These are phyloP conservation scores for Craniophora ligustri DNA, from an alignment of 2,888 invertebrate species.

Conservation along the genomic window DNA sequence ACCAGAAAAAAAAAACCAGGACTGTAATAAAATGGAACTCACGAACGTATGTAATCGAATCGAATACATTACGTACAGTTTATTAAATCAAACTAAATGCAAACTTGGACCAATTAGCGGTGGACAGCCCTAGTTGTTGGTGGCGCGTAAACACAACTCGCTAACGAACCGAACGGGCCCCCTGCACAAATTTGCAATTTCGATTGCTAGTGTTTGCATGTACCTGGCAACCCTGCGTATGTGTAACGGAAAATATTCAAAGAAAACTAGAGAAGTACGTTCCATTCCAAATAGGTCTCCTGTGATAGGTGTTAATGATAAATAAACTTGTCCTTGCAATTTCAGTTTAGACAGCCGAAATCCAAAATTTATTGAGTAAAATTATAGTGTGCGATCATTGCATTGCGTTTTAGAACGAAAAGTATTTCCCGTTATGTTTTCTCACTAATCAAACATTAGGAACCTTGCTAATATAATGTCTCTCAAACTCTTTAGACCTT, in stretches of 20 bases:
- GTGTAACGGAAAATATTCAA: slow-evolving; percentile 36
- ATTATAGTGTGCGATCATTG: background rate
- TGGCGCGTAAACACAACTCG: slow-evolving; percentile 86
- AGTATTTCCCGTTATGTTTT: too few species aligned
- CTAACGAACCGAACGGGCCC: slow-evolving; percentile 86
- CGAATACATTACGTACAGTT: slow-evolving; percentile 41
- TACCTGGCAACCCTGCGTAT: slow-evolving; percentile 64
- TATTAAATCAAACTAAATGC: slow-evolving; percentile 72
- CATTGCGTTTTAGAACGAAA: too few species aligned
- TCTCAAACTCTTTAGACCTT: too few species aligned
- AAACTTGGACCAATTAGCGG: slow-evolving; percentile 80
- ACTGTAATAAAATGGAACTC: background rate
- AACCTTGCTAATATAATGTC: too few species aligned
- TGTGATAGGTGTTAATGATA: too few species aligned
- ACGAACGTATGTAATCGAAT: slow-evolving; percentile 37
- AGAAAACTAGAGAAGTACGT: slow-evolving; percentile 10
- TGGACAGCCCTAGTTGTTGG: slow-evolving; percentile 82
- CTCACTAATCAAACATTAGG: too few species aligned
- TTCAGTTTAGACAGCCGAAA: too few species aligned
- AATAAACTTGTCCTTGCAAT: too few species aligned
- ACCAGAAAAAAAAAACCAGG: background rate
- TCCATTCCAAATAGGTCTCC: too few species aligned
- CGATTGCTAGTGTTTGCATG: slow-evolving; percentile 83
- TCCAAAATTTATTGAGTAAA: too few species aligned
- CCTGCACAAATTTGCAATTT: slow-evolving; percentile 89